These are phyloP conservation scores for Nesogale talazaci DNA, from an alignment of 2,113 vertebrate genomes.

Conservation along the genomic window DNA sequence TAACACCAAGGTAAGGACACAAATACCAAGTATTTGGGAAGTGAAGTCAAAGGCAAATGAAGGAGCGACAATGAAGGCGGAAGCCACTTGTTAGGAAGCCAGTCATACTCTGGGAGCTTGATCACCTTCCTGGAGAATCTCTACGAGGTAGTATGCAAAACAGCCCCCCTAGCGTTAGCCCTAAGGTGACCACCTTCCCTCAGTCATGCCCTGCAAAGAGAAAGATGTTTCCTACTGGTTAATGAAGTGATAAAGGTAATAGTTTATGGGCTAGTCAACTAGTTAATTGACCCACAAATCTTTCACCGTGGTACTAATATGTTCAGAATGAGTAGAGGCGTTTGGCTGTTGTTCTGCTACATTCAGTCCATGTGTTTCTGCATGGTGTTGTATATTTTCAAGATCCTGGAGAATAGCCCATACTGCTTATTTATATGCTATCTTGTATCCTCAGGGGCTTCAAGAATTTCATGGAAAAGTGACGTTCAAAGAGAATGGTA, in stretches of 20 bases:
- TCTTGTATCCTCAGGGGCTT: too few species aligned
- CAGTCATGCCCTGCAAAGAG: neutral
- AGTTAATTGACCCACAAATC: neutral
- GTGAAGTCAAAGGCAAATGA: neutral
- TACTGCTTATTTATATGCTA: neutral
- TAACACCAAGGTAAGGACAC: neutral
- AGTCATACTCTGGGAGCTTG: neutral
- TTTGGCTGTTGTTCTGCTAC: neutral
- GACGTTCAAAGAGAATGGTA: too few species aligned
- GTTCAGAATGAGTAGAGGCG: neutral
- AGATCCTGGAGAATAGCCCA: neutral
- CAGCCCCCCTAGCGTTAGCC: neutral
- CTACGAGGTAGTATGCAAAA: neutral
- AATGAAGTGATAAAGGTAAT: neutral
- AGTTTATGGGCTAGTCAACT: too few species aligned
- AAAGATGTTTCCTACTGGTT: neutral
- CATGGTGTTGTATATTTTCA: neutral
- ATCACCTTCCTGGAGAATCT: neutral
- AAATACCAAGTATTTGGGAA: neutral
- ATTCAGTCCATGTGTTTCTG: neutral
- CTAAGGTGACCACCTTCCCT: neutral
- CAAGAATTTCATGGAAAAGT: too few species aligned
- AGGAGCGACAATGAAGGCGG: neutral
- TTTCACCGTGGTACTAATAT: neutral
- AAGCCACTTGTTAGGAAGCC: neutral